A percentile compares a stretch with the other conserved stretches of the same genome.
phyloP scores from a whole-genome alignment of 2,797 vertebrate species.

The Peromyscus nudipes region DNA sequence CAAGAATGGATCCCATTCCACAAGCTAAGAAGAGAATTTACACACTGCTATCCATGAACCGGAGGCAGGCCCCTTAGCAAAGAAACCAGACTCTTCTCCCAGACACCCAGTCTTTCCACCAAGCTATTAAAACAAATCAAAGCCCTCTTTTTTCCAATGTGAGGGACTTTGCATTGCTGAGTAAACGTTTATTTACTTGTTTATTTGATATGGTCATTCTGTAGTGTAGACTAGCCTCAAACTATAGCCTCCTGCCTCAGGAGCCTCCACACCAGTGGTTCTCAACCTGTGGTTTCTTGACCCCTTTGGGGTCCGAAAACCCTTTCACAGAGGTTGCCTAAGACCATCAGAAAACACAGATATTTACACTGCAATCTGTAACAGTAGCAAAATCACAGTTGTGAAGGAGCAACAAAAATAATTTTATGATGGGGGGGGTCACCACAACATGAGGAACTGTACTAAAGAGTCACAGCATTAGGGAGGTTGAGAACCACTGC shows the following conservation, averaged over 20 bases:
- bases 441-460: neutral
- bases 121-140: neutral
- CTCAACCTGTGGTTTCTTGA: neutral
- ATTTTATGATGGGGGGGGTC: neutral
- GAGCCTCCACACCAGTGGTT: neutral
- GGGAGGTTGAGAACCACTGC: neutral
- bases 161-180: neutral
- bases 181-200: neutral
- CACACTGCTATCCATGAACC: neutral
- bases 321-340: neutral
- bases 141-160: neutral
- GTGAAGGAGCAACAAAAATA: neutral
- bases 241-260: neutral
- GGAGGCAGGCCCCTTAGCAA: neutral
- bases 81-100: neutral
- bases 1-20: neutral
- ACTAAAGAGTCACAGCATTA: neutral
- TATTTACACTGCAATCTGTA: neutral
- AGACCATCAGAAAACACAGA: neutral
- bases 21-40: neutral
- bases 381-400: neutral
- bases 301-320: neutral
- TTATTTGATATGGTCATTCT: neutral
- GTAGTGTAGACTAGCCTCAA: neutral
- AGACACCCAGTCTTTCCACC: neutral